Evolutionary conservation across 2,113 vertebrate genomes (phyloP).

Genomic region (Paracanthobrama guichenoti): DNA sequence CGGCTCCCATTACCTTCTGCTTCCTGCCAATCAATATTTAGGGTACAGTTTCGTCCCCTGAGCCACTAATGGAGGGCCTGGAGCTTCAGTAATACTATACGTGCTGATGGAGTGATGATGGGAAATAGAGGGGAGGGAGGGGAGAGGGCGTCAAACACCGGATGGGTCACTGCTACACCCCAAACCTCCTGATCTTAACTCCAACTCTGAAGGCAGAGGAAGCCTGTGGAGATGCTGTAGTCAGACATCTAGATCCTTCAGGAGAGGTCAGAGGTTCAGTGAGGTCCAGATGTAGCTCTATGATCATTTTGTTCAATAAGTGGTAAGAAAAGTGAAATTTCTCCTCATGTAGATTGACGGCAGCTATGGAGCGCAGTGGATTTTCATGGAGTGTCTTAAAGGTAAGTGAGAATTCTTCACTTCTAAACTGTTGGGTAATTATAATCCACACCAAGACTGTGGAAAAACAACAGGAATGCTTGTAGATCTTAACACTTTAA

Average conservation of each 20-base stretch:
- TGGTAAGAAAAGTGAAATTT: neutral
- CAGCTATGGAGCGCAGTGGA: neutral
- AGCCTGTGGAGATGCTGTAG: neutral
- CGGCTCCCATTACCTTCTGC: constrained; percentile 89
- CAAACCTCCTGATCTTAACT: too few relatives aligned
- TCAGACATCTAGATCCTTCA: neutral
- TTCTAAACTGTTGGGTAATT: neutral
- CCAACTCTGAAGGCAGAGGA: neutral
- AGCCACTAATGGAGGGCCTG: constrained; percentile 93
- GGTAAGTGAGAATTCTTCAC: constrained; percentile 13
- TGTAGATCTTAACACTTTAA: neutral
- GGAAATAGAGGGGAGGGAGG: constrained; percentile 42
- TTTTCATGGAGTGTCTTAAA: neutral
- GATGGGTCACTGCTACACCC: constrained; percentile 18
- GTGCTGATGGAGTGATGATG: constrained; percentile 77
- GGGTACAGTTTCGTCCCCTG: constrained; percentile 92
- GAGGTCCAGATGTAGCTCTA: neutral
- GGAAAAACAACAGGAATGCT: neutral
- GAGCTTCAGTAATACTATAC: constrained; percentile 94
- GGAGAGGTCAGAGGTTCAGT: neutral
- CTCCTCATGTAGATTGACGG: neutral
- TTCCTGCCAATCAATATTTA: constrained; percentile 94
- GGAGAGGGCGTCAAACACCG: constrained; percentile 8
- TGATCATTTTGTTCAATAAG: neutral
- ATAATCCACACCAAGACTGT: neutral